A percentile compares a stretch with the other conserved stretches of the same genome.
Evolutionary conservation across 2,113 vertebrate species (phyloP).

Genomic region (Macaca fascicularis): DNA sequence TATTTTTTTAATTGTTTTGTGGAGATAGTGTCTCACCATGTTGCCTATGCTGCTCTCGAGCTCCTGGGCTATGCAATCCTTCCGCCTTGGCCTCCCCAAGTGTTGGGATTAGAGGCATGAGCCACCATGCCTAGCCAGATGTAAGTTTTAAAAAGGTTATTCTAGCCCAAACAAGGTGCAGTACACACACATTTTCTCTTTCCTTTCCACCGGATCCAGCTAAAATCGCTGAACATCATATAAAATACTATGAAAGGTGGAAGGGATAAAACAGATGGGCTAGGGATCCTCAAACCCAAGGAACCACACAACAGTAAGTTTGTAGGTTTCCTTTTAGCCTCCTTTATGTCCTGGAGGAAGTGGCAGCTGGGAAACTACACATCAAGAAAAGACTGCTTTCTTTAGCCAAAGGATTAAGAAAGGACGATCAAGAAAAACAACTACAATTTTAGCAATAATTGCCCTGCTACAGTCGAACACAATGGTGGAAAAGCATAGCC

Average conservation of each 20-base stretch:
- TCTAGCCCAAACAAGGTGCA: background rate
- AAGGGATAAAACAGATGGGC: background rate
- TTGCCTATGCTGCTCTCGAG: too few relatives aligned
- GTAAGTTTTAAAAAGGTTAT: background rate
- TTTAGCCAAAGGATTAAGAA: background rate
- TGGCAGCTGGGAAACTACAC: background rate
- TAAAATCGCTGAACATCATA: background rate
- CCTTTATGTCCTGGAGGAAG: background rate
- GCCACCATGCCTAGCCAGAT: too few relatives aligned
- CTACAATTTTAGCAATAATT: background rate
- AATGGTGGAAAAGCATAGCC: too few relatives aligned
- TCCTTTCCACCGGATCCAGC: background rate
- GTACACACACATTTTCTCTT: background rate
- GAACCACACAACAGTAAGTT: rapidly evolving
- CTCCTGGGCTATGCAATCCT: too few relatives aligned
- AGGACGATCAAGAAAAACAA: background rate
- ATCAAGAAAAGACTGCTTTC: background rate
- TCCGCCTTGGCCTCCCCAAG: too few relatives aligned
- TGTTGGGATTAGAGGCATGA: too few relatives aligned
- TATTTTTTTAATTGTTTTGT: too few relatives aligned
- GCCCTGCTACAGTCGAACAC: background rate
- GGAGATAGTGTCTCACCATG: too few relatives aligned
- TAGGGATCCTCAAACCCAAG: background rate
- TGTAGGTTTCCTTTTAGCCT: background rate
- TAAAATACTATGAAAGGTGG: background rate